These are phyloP conservation scores for Pachyseris speciosa DNA, from an alignment of 64 coral and sea anemone species.

Conservation along the genomic window DNA sequence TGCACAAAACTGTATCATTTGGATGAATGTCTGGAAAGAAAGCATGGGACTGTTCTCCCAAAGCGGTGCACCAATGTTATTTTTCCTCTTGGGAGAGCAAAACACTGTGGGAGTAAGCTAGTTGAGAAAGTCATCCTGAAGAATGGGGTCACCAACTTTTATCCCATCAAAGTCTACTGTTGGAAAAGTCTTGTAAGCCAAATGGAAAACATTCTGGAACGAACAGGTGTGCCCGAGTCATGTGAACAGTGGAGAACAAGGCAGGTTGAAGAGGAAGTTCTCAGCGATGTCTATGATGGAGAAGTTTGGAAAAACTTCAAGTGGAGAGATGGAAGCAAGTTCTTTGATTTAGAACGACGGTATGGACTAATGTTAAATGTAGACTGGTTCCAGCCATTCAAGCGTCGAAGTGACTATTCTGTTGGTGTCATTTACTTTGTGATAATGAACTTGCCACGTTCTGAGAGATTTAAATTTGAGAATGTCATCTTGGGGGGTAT, in stretches of 20 bases:
- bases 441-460: constrained; percentile 25
- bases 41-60: not conserved
- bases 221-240: constrained; percentile 3
- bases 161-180: constrained; percentile 44
- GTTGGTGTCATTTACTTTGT: constrained; percentile 29
- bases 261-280: not conserved
- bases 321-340: not conserved
- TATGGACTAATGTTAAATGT: constrained; percentile 53
- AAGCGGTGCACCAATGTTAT: not conserved
- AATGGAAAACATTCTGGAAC: constrained; percentile 3
- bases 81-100: constrained; percentile 9
- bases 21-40: not conserved
- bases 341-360: constrained; percentile 18
- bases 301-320: constrained; percentile 61
- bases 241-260: constrained; percentile 36
- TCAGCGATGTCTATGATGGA: constrained; percentile 39
- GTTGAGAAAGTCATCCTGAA: constrained; percentile 25
- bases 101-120: constrained; percentile 26
- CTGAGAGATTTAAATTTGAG: constrained; percentile 27
- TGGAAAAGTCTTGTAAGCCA: constrained; percentile 44
- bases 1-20: not conserved
- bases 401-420: constrained; percentile 11
- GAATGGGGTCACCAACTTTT: constrained; percentile 22
- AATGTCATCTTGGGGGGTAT: constrained; percentile 36
- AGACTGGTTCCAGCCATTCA: constrained; percentile 63